Percentiles rank a stretch among this genome's conserved stretches.
Evolutionary conservation across 2,113 vertebrate species (phyloP).

Genomic region (Pseudorectes ferrugineus): DNA sequence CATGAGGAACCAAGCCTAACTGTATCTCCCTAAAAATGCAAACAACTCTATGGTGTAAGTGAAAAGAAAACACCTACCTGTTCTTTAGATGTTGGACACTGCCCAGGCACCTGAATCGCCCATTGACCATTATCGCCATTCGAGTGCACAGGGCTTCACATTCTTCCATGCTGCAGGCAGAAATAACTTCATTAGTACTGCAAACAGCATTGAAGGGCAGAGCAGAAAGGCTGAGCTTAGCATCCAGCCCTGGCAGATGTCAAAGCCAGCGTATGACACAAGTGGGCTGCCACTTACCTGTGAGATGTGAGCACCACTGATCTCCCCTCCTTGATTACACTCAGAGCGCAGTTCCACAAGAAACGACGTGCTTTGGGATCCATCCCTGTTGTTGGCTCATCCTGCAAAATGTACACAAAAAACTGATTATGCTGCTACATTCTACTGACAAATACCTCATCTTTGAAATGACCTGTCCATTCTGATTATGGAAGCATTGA

Average conservation of each 20-base stretch:
- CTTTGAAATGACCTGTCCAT: neutral
- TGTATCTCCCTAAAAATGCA: neutral
- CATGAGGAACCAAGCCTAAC: neutral
- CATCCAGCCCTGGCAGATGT: neutral
- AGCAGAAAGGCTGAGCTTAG: neutral
- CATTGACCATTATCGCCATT: conserved; percentile 99
- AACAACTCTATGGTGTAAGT: neutral
- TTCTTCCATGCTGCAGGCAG: conserved; percentile 90
- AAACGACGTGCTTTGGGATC: conserved; percentile 95
- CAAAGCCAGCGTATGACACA: neutral
- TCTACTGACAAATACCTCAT: neutral
- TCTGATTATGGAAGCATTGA: neutral
- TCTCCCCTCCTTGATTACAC: conserved; percentile 91
- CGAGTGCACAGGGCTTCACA: conserved; percentile 96
- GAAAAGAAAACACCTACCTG: conserved; percentile 70
- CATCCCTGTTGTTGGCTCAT: conserved; percentile 98
- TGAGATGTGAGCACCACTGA: conserved; percentile 96
- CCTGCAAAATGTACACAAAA: conserved; percentile 68
- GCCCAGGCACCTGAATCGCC: conserved; percentile 92
- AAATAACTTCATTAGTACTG: neutral
- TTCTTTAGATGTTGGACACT: conserved; percentile 98
- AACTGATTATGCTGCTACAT: neutral
- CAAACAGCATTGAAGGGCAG: neutral
- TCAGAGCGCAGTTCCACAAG: conserved; percentile 93
- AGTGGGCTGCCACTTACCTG: conserved; percentile 69